phyloP scores from a whole-genome alignment of 2,797 vertebrate species.

The Sebastes minor region DNA sequence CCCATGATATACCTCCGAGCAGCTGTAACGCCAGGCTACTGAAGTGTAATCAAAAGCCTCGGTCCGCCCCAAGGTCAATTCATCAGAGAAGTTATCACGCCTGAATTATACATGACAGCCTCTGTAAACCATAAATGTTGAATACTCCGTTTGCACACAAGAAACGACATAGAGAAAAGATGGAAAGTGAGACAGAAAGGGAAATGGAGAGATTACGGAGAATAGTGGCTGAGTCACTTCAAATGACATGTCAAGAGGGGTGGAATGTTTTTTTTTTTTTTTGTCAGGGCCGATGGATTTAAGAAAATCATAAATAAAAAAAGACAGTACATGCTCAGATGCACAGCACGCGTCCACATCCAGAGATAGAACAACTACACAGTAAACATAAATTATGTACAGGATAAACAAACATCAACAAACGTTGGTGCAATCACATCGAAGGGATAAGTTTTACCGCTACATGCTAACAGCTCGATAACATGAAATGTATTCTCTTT shows the following conservation, averaged over 20 bases:
- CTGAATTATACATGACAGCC: constrained; percentile 76
- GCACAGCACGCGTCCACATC: not conserved
- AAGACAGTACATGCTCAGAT: constrained; percentile 20
- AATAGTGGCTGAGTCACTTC: constrained; percentile 14
- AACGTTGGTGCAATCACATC: not conserved
- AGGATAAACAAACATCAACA: constrained; percentile 16
- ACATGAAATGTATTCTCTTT: not conserved
- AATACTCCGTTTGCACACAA: constrained; percentile 58
- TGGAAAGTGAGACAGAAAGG: not conserved
- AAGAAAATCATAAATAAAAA: constrained; percentile 26
- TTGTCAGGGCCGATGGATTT: constrained; percentile 23
- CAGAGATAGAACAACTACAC: not conserved
- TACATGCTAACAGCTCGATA: not conserved
- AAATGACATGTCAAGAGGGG: constrained; percentile 35
- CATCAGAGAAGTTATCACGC: constrained; percentile 72
- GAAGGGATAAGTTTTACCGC: not conserved
- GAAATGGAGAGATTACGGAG: not conserved
- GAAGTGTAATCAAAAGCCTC: constrained; percentile 74
- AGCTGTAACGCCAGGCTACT: constrained; percentile 58
- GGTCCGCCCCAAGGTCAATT: constrained; percentile 71
- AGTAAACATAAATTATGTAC: constrained; percentile 26
- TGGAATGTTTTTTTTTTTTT: constrained; percentile 1
- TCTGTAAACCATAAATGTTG: constrained; percentile 76
- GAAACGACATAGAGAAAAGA: constrained; percentile 30
- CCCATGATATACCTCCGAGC: constrained; percentile 58